Evolutionary conservation across 2,888 invertebrate genomes (phyloP), one percentile per base, ranked within the genome.

Genomic region (Hirtodrosophila cameraria): DNA sequence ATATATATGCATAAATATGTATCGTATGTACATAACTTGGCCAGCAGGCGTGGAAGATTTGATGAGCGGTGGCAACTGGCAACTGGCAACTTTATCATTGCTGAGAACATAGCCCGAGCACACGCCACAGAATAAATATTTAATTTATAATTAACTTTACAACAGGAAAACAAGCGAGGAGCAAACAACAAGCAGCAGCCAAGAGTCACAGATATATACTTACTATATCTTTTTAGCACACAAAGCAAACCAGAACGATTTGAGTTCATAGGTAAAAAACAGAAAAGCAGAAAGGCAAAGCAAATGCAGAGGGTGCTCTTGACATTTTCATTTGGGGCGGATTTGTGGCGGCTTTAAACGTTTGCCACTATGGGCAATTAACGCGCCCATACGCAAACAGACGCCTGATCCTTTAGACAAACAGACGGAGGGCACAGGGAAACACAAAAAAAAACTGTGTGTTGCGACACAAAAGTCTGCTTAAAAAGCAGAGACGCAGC

Each of bases 61-160:
- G 75, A 75, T 75, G 67, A 48, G 63, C 35, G 50, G 16, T 35
- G 12, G 38, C 75, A 74, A 70, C 68, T 70, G 67, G 49, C 68
- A 35, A n/a, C 25, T 39, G 11, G 36, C 57, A 16, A 35, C 35
- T 35, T 52, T 46, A 60, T 57, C 27, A 60, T 57, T 23, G 36
- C 41, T 30, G 42, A 9, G 59, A 41, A 54, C 41, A 54, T 20
- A 48, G 48, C 25, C 53, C 33, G 43, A 33, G 58, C 75, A 53
- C 82, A 86, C 82, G 73, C 57, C 72, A 60, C 82, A 88, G 86
- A 87, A 89, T 89, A 89, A 90, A 90, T 90, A 90, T 90, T 90
- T 90, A 88, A 89, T 87, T 90, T 90, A 88, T 88, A 89, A 90
- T 90, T 90, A 90, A 90, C 89, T 90, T 88, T 79, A 86, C 85